Evolutionary conservation across 2,113 vertebrate species (phyloP).

Genomic region (Gasterosteus nipponicus): DNA sequence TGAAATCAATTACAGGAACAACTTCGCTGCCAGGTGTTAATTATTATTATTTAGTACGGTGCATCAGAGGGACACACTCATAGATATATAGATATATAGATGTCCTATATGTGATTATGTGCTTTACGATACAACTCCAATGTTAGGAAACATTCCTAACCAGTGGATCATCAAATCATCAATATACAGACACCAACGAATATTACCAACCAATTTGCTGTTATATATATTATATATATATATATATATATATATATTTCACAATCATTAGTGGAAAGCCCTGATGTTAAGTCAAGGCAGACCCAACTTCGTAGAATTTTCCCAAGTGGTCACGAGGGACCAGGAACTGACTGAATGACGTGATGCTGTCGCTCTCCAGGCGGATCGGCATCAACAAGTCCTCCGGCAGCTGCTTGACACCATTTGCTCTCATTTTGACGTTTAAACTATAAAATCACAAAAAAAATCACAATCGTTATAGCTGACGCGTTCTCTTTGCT

Average conservation of each 20-base stretch:
- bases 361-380: slow-evolving; percentile 69
- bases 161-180: background rate
- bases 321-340: slow-evolving; percentile 79
- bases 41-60: too few species aligned
- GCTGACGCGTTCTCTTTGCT: background rate
- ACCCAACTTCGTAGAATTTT: slow-evolving; percentile 74
- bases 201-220: background rate
- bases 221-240: slow-evolving; percentile 27
- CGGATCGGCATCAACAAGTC: slow-evolving; percentile 74
- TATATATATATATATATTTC: slow-evolving; percentile 33
- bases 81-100: too few species aligned
- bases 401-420: slow-evolving; percentile 39
- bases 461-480: background rate
- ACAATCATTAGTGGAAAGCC: background rate
- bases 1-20: background rate
- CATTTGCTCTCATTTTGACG: slow-evolving; percentile 30
- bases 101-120: background rate
- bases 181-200: background rate
- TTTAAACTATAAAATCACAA: background rate
- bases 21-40: background rate
- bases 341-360: slow-evolving; percentile 76
- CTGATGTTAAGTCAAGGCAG: slow-evolving; percentile 40
- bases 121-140: background rate
- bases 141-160: background rate
- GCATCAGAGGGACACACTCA: too few species aligned